phyloP scores from a whole-genome alignment of 1,140 invertebrate species.

The Monomorium pharaonis region DNA sequence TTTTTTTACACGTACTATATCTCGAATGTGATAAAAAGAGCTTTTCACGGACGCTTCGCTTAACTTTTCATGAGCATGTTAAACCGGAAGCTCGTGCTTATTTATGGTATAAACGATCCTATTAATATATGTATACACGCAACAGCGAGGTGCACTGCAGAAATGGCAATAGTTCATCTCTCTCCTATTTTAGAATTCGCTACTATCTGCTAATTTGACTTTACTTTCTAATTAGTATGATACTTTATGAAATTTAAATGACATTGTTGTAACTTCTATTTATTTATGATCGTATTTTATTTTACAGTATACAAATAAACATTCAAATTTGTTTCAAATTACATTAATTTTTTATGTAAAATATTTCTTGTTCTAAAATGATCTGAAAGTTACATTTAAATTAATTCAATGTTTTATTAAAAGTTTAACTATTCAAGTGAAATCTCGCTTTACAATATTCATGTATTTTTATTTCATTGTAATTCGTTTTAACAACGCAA shows the following conservation, averaged over 20 bases:
- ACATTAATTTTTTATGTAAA: background rate
- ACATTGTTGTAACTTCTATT: background rate
- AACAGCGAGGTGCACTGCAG: slow-evolving; percentile 11
- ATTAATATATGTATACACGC: slow-evolving; percentile 43
- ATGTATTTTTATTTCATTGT: background rate
- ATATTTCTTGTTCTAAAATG: background rate
- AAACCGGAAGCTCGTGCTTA: slow-evolving; percentile 52
- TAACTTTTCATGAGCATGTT: slow-evolving; percentile 49
- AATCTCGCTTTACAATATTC: background rate
- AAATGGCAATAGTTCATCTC: slow-evolving; percentile 49
- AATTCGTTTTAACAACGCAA: background rate
- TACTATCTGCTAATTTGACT: background rate
- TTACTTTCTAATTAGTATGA: background rate
- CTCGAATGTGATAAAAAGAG: slow-evolving; percentile 18
- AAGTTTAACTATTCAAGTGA: background rate
- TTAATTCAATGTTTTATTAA: background rate
- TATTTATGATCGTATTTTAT: background rate
- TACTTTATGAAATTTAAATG: background rate
- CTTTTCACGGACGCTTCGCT: slow-evolving; percentile 42
- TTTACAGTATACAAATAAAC: background rate
- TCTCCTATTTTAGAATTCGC: slow-evolving; percentile 17
- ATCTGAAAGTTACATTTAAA: background rate
- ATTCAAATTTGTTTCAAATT: background rate
- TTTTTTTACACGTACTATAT: background rate
- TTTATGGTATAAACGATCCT: slow-evolving; percentile 45